Conservation (phyloP, 92 coral and sea anemone genomes). For the Epizoanthus stellaris region DNA sequence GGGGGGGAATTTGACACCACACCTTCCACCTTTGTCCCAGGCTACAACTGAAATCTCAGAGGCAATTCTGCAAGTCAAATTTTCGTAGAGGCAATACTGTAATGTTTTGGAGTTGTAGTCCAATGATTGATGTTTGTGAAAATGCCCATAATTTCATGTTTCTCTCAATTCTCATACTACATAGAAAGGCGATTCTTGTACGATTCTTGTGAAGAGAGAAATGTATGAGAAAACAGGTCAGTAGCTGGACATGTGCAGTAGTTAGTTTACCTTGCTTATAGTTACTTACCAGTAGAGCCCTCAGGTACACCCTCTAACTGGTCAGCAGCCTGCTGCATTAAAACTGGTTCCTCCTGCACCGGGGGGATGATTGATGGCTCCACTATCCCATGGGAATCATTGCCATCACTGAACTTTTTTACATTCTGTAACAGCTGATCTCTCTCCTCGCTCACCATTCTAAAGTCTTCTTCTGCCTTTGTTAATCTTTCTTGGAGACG, state of each 20-base stretch:
- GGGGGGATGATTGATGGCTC: slow-evolving; percentile 66
- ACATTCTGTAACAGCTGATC: slow-evolving; percentile 75
- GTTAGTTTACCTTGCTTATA: not conserved
- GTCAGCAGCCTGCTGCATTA: slow-evolving; percentile 66
- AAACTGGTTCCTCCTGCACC: slow-evolving; percentile 78
- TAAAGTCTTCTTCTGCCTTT: slow-evolving; percentile 58
- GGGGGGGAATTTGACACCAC: too few relatives aligned
- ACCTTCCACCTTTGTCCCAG: too few relatives aligned
- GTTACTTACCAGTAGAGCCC: slow-evolving; percentile 35
- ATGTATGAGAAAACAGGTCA: not conserved
- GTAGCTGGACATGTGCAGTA: not conserved
- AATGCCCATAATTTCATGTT: too few relatives aligned
- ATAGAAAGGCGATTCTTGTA: too few relatives aligned
- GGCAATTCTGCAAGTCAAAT: too few relatives aligned
- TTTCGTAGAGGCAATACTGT: too few relatives aligned
- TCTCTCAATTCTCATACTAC: too few relatives aligned
- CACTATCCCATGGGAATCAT: slow-evolving; percentile 43
- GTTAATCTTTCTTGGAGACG: slow-evolving; percentile 65
- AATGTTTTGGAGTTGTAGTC: too few relatives aligned
- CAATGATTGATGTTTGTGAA: too few relatives aligned
- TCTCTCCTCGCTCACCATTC: slow-evolving; percentile 70
- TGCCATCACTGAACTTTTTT: slow-evolving; percentile 60
- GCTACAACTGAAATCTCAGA: too few relatives aligned
- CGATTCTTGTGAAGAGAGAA: not conserved
- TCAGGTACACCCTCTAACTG: slow-evolving; percentile 77